Base-by-base conservation (phyloP, 2,113 vertebrate genomes). In the Anguilla rostrata region DNA sequence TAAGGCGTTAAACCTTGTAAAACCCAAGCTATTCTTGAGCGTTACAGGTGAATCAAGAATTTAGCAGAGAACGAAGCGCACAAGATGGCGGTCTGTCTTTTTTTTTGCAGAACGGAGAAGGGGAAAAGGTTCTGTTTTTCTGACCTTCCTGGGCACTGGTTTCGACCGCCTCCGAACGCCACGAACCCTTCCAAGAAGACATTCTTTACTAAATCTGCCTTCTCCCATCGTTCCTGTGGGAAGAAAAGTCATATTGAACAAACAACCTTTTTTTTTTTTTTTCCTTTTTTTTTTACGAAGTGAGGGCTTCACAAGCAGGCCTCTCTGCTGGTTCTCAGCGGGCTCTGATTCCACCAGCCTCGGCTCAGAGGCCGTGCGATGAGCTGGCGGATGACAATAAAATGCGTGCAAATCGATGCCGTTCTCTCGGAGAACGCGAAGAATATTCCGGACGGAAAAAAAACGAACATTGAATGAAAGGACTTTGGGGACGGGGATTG, bases 201-300 rank as follows among this genome's bases (percentile, higher is more conserved):
- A 92, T 96, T 95, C 94, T 97, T 97, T 94, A 96, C 96, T 96
- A 97, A 95, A 95, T 96, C 96, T 94, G 96, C 95, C 89, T 96
- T 93, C 95, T 95, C 94, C 96, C 96, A 97, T 83, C 96, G 96
- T 95, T 97, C 96, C 96, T 97, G 95, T 96, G 96, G 95, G 96
- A 96, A 96, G 94, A 96, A 95, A 95, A 91, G 86, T 94, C 92
- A 94, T 90, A 91, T 85, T 92, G 95, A 96, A 90, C 87, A 89
- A 90, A 87, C 87, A 34, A 80, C 46, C 81, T 12, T 53, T 14
- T 53, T 81, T 20, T 26, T 41, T 2, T 2, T 46, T 46, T 46
- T 46, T 46, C 43, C 3, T 46, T 46, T 46, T 46, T 46, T 20
- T 26, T 41, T 63, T 95, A 93, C 95, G 15, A 86, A 82, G n/a